Evolutionary conservation across 2,888 invertebrate species (phyloP), one percentile per base, ranked within the genome.

Genomic region (Deilephila elpenor): DNA sequence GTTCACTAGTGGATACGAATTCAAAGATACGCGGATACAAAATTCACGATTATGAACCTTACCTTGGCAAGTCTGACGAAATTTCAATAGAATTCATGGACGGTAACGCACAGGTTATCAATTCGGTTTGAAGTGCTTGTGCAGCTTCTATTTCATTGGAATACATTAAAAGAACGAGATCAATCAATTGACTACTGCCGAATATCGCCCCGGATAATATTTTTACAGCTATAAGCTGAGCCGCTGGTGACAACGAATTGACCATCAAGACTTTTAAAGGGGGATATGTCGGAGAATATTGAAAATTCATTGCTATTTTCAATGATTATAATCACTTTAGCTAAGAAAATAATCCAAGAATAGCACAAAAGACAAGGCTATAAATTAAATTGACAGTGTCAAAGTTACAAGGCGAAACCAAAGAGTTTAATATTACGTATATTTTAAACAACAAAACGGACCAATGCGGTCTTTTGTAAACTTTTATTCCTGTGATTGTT

Each of bases 21-120:
- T 17, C 25, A 29, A 7, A 70, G 25, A 25, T 25, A 25, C 25
- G 25, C 25, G 25, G 25, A 25, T 25, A 25, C 25, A 25, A 25
- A 25, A 1, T 25, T 25, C 25, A 25, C 25, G 25, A 25, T 25
- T 25, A 1, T 25, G 1, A 19, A 51, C 11, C 71, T 73, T 84
- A 93, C 94, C 87, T 84, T n/a, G 93, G 92, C 76, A 93, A 84
- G 78, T 89, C 88, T 29, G 91, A 89, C 5, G 90, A 84, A 25
- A 90, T 80, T 64, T 75, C 77, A 64, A 93, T 86, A 14, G 84
- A 82, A 81, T 90, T 89, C 67, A 82, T 84, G 77, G 89, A 90
- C 14, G 82, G 75, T 77, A 89, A 91, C 59, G 89, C 90, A 82
- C 92, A 92, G 71, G 78, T 80, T 70, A 82, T 84, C 59, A 93